Percentiles rank a stretch among this genome's conserved stretches.
phyloP scores from a whole-genome alignment of 1,140 invertebrate genomes.

The Ostrea edulis region DNA sequence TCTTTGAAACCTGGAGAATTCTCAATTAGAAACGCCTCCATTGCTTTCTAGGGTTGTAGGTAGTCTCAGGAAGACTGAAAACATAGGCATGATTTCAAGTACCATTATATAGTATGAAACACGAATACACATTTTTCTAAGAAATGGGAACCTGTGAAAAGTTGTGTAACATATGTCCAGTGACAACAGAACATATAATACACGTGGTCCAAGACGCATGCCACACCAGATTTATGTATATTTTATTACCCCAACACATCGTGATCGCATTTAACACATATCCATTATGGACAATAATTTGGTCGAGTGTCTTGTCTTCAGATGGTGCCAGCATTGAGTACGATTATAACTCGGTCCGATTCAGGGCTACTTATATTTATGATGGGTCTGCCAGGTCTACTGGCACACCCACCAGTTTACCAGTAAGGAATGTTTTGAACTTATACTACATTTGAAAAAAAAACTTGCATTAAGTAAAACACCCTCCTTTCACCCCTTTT shows the following conservation, averaged over 20 bases:
- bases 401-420: too few species aligned
- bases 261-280: constrained; percentile 3
- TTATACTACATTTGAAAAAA: too few species aligned
- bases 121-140: background rate
- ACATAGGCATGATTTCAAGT: background rate
- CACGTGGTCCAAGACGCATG: background rate
- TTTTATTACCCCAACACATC: background rate
- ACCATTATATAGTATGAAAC: background rate
- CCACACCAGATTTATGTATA: background rate
- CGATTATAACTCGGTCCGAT: too few species aligned
- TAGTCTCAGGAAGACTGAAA: background rate
- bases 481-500: too few species aligned
- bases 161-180: background rate
- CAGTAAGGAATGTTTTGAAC: too few species aligned
- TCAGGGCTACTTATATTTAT: too few species aligned
- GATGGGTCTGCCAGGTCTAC: too few species aligned
- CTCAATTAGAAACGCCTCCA: too few species aligned
- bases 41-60: too few species aligned
- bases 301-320: background rate
- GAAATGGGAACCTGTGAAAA: background rate
- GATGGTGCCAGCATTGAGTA: too few species aligned
- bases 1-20: too few species aligned
- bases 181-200: background rate
- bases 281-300: background rate
- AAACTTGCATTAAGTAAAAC: too few species aligned